Evolutionary conservation across 2,113 vertebrate species (phyloP).

Genomic region (Noturus placidus): DNA sequence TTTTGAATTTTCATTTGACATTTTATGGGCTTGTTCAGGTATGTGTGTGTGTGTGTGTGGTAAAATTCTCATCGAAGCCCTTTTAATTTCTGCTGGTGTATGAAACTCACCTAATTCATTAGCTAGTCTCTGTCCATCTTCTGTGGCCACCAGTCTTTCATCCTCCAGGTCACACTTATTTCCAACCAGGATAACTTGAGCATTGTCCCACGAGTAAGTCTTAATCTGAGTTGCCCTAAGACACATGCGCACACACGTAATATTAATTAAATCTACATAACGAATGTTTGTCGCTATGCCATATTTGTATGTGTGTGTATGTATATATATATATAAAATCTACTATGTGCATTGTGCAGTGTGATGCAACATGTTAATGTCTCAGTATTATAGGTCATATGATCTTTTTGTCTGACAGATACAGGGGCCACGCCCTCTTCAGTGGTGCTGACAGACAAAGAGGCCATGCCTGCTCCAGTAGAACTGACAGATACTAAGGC

Average conservation of each 20-base stretch:
- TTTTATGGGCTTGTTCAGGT: background rate
- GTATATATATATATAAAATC: no score
- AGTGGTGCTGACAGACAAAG: background rate
- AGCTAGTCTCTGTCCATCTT: constrained; percentile 72
- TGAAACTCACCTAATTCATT: constrained; percentile 72
- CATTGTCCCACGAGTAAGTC: constrained; percentile 84
- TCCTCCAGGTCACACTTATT: constrained; percentile 84
- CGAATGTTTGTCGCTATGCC: background rate
- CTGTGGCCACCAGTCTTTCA: constrained; percentile 75
- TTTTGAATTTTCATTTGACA: background rate
- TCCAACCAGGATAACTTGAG: constrained; percentile 80
- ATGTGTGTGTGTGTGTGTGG: background rate
- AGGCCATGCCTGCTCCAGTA: background rate
- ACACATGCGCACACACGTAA: background rate
- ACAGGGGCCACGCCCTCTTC: background rate
- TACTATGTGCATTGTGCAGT: background rate
- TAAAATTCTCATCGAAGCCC: background rate
- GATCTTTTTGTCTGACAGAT: background rate
- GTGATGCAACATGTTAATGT: background rate
- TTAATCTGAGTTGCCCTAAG: constrained; percentile 84
- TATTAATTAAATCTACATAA: background rate
- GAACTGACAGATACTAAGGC: background rate
- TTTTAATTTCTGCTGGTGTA: background rate
- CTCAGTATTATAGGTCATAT: background rate
- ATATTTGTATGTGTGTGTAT: no score